Evolutionary conservation across 2,113 vertebrate species (phyloP), one percentile per base, ranked within the genome.

Genomic region (Bujurquina vittata): DNA sequence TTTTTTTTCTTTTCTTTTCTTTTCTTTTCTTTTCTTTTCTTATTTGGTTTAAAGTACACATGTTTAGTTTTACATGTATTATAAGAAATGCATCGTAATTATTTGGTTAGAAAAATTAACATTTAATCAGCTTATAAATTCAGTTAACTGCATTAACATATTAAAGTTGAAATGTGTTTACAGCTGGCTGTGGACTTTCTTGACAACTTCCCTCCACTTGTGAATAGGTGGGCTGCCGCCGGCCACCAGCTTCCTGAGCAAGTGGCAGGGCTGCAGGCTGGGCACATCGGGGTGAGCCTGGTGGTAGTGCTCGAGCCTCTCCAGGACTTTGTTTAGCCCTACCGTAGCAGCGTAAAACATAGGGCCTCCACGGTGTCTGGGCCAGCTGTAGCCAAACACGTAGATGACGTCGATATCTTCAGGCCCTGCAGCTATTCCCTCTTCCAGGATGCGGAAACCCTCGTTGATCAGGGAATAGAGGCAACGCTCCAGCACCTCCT

Each of bases 391-490:
- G 8, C 98, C 98, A 55, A 97, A 94, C 88, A 97, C 90, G 40
- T 97, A 99, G 92, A 99, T 94, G 1, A 95, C 89, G 73, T 99
- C 98, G n/a, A 99, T 95, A 92, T 98, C 96, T 80, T 98, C 97
- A 0, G 98, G 97, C 35, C 90, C 88, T 0, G 96, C 88, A 0
- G 96, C 97, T 2, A 98, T 96, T 46, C 97, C 96, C 0, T 99
- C 97, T 80, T 93, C 96, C 85, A 99, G 95, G 85, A 99, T 92
- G 23, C 92, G 91, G 90, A 99, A 99, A 29, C 96, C 98, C 90
- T 98, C 97, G 0, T 98, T 99, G 91, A 97, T 96, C 29, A 99
- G 93, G 7, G 93, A 4, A 20, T 96, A 98, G 33, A 97, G 52
- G 46, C 97, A 98, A 20, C 97, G 96, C 88, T 99, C 97, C 18